These are phyloP conservation scores for Lerema accius DNA, from an alignment of 1,140 invertebrate genomes.

Conservation along the genomic window DNA sequence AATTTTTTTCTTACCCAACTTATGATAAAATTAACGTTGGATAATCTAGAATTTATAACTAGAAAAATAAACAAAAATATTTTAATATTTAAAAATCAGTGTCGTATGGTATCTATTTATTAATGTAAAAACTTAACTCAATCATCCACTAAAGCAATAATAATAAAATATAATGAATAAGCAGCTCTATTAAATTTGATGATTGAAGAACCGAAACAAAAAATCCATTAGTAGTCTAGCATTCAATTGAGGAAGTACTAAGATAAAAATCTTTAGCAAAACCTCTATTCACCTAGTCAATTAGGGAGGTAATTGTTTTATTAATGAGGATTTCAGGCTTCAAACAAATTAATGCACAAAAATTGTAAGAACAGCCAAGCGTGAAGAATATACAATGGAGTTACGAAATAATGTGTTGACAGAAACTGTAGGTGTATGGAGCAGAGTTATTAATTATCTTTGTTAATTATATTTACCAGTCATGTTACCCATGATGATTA, in stretches of 20 bases:
- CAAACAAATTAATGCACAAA: conserved; percentile 19
- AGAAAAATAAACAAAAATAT: too few species aligned
- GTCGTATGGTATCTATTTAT: too few species aligned
- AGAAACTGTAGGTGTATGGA: conserved; percentile 7
- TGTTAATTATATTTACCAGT: conserved; percentile 3
- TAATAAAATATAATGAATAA: too few species aligned
- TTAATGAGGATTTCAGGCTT: conserved; percentile 23
- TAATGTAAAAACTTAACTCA: too few species aligned
- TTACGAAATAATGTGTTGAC: conserved; percentile 21
- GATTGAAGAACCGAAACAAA: not conserved
- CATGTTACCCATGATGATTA: not conserved
- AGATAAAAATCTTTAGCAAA: conserved; percentile 18
- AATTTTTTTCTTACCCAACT: too few species aligned
- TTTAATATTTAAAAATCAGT: too few species aligned
- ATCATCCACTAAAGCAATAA: too few species aligned
- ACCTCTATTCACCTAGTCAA: conserved; percentile 16
- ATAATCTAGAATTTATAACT: too few species aligned
- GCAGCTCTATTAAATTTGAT: too few species aligned
- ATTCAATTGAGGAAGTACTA: conserved; percentile 16
- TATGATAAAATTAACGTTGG: too few species aligned
- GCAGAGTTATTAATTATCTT: conserved; percentile 3
- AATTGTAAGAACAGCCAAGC: conserved; percentile 14
- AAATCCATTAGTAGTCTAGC: conserved; percentile 5
- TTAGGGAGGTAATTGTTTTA: conserved; percentile 28
- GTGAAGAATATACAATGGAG: conserved; percentile 26